Evolutionary conservation across 1,140 invertebrate species (phyloP).

Genomic region (Stegodyphus mimosarum): DNA sequence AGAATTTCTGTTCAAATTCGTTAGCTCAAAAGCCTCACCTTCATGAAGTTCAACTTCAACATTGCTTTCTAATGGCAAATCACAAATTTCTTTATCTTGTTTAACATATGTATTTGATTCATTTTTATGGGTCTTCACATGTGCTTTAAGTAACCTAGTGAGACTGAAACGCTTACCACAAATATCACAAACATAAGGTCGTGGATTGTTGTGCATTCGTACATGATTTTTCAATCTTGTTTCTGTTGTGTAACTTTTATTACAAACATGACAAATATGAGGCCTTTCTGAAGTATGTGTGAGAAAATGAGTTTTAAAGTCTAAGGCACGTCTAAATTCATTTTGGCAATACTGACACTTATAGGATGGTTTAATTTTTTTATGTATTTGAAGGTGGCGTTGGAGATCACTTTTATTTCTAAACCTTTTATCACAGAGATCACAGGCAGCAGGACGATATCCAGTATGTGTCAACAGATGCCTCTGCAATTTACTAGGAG

Average conservation of each 20-base stretch:
- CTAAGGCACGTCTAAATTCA: neutral
- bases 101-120: neutral
- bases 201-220: neutral
- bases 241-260: neutral
- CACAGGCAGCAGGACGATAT: neutral
- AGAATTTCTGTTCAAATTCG: too few relatives aligned
- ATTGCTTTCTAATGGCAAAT: neutral
- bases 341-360: neutral
- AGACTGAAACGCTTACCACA: neutral
- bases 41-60: neutral
- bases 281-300: neutral
- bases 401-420: neutral
- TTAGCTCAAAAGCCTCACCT: neutral
- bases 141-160: neutral
- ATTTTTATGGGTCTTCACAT: neutral
- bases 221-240: constrained; percentile 2
- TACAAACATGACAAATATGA: neutral
- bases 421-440: neutral
- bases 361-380: neutral
- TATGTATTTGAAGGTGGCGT: neutral
- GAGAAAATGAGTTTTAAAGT: neutral
- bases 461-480: constrained; percentile 66
- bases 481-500: neutral
- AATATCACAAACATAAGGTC: constrained; percentile 1
- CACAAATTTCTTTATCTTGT: neutral